These are phyloP conservation scores for Pterostichus madidus DNA, from an alignment of 2,888 invertebrate species.

Conservation along the genomic window DNA sequence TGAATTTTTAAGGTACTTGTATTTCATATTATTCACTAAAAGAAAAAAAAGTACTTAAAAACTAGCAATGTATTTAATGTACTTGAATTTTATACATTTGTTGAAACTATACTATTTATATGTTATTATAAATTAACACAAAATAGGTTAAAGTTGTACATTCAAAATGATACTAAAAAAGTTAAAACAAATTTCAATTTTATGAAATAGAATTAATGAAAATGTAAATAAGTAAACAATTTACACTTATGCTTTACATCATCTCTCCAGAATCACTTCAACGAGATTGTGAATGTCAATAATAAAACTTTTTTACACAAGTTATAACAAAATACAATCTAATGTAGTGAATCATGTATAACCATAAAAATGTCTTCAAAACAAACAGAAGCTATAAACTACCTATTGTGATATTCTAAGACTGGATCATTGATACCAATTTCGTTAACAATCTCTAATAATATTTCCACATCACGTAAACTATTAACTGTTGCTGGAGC, in stretches of 20 bases:
- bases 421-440: slow-evolving; percentile 73
- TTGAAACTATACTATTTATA: slow-evolving; percentile 30
- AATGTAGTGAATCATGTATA: slow-evolving; percentile 27
- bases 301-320: slow-evolving; percentile 33
- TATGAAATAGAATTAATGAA: background rate
- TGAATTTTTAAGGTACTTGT: slow-evolving; percentile 21
- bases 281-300: background rate
- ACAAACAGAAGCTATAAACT: slow-evolving; percentile 41
- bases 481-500: slow-evolving; percentile 74
- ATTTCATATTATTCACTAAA: slow-evolving; percentile 2
- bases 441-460: slow-evolving; percentile 76
- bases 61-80: slow-evolving; percentile 41
- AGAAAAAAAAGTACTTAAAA: slow-evolving; percentile 40
- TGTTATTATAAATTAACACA: slow-evolving; percentile 17
- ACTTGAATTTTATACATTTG: slow-evolving; percentile 40
- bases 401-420: slow-evolving; percentile 67
- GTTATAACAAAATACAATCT: slow-evolving; percentile 7
- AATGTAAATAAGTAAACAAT: background rate
- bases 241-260: background rate
- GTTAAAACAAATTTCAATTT: slow-evolving; percentile 14
- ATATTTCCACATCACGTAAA: slow-evolving; percentile 75
- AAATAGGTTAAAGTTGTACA: slow-evolving; percentile 27
- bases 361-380: slow-evolving; percentile 37
- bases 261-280: background rate
- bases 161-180: background rate